Evolutionary conservation across 2,113 vertebrate genomes (phyloP).

Genomic region (Chinchilla lanigera): DNA sequence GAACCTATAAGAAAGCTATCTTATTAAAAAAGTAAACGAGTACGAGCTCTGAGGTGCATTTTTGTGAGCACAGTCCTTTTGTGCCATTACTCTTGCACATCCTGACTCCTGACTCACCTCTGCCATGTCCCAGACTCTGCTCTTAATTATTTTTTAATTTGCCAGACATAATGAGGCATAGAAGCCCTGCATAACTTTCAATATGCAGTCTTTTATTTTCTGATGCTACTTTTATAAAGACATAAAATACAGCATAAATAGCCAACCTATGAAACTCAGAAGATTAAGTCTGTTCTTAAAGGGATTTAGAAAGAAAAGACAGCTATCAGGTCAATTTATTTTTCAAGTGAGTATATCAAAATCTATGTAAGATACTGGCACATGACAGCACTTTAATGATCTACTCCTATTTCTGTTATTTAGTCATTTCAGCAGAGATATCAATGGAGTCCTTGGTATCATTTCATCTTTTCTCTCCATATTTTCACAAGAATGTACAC

Average conservation of each 20-base stretch:
- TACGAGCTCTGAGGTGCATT: background rate
- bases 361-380: background rate
- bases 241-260: background rate
- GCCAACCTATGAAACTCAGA: slow-evolving; percentile 6
- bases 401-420: background rate
- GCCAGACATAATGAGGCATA: background rate
- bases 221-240: slow-evolving; percentile 41
- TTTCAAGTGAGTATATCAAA: background rate
- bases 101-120: background rate
- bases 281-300: slow-evolving; percentile 41
- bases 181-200: background rate
- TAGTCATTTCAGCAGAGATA: background rate
- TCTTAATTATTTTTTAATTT: slow-evolving; percentile 13
- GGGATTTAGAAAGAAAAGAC: background rate
- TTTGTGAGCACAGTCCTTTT: background rate
- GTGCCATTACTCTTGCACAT: background rate
- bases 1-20: slow-evolving; percentile 87
- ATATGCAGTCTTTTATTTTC: background rate
- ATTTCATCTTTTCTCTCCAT: background rate
- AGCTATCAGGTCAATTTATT: background rate
- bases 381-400: background rate
- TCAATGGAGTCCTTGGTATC: background rate
- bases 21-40: slow-evolving; percentile 32
- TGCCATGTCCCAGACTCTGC: background rate
- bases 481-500: background rate